A percentile compares a stretch with the other conserved stretches of the same genome.
Conservation (phyloP, 2,888 invertebrate genomes). For the Acronicta aceris region DNA sequence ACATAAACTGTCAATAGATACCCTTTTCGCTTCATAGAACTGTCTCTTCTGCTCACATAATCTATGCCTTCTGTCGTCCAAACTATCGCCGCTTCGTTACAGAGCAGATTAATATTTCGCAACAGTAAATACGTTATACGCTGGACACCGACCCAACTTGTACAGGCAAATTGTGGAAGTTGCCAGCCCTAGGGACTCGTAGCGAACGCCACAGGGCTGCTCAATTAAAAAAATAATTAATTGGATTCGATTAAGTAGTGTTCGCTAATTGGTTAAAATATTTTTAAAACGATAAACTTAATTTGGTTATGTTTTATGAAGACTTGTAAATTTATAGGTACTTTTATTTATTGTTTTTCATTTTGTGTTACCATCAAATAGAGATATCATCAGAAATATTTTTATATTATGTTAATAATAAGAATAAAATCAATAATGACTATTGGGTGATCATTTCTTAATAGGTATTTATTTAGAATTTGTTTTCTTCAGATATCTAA, state of each 20-base stretch:
- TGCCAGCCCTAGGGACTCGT: slow-evolving; percentile 78
- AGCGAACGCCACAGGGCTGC: slow-evolving; percentile 59
- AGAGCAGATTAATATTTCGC: slow-evolving; percentile 86
- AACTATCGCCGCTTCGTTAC: slow-evolving; percentile 84
- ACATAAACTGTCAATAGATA: too few relatives aligned
- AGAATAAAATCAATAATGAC: too few relatives aligned
- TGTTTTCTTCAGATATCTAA: too few relatives aligned
- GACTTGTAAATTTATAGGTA: slow-evolving; percentile 18
- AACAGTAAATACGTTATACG: slow-evolving; percentile 86
- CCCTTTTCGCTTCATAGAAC: not conserved
- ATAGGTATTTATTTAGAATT: too few relatives aligned
- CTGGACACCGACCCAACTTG: slow-evolving; percentile 81
- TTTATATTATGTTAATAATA: too few relatives aligned
- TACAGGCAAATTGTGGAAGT: slow-evolving; percentile 84
- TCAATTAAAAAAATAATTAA: slow-evolving; percentile 57
- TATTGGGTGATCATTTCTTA: too few relatives aligned
- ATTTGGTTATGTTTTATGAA: slow-evolving; percentile 34
- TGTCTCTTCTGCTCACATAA: slow-evolving; percentile 58
- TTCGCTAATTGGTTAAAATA: slow-evolving; percentile 42
- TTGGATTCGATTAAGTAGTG: slow-evolving; percentile 52
- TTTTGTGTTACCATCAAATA: too few relatives aligned
- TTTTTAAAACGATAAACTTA: slow-evolving; percentile 42
- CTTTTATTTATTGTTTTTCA: not conserved
- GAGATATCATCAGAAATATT: too few relatives aligned
- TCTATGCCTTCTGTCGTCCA: slow-evolving; percentile 69